Conservation (phyloP, 2,113 vertebrate genomes). For the Lycaon pictus region DNA sequence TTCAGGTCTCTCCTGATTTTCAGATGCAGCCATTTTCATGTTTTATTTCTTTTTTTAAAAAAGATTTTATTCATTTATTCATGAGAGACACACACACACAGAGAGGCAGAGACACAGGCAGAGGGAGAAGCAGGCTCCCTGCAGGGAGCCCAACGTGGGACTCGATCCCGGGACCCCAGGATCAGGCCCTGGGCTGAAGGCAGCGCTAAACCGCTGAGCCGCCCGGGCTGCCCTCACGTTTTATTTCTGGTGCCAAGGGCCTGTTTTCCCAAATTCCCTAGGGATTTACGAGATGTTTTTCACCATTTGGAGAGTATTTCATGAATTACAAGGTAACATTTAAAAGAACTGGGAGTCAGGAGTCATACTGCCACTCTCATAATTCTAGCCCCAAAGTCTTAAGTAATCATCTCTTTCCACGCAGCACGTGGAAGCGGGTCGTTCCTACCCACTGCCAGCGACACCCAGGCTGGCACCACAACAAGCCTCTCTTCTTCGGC, state of each 20-base stretch:
- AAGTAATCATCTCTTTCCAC: conserved; percentile 47
- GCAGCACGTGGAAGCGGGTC: conserved; percentile 73
- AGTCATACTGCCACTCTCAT: conserved; percentile 71
- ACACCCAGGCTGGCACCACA: conserved; percentile 27
- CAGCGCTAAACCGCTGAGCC: too few species aligned
- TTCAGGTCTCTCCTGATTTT: conserved; percentile 34
- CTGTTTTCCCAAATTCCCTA: conserved; percentile 27
- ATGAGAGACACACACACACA: too few species aligned
- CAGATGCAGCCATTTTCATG: background rate
- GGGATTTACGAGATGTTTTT: conserved; percentile 65
- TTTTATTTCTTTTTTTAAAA: conserved; percentile 34
- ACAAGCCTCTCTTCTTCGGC: background rate
- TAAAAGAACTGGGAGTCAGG: conserved; percentile 67
- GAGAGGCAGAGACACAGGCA: too few species aligned
- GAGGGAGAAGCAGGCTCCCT: too few species aligned
- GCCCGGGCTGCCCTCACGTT: background rate
- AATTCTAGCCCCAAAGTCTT: conserved; percentile 67
- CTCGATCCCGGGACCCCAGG: too few species aligned
- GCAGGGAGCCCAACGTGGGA: too few species aligned
- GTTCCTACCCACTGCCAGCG: background rate
- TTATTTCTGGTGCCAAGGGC: conserved; percentile 58
- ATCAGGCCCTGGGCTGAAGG: too few species aligned
- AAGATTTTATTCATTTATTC: too few species aligned
- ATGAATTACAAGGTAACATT: conserved; percentile 71
- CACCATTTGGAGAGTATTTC: conserved; percentile 64